Base-by-base conservation (phyloP, 2,797 vertebrate genomes). In the Coccyzus lansbergi region DNA sequence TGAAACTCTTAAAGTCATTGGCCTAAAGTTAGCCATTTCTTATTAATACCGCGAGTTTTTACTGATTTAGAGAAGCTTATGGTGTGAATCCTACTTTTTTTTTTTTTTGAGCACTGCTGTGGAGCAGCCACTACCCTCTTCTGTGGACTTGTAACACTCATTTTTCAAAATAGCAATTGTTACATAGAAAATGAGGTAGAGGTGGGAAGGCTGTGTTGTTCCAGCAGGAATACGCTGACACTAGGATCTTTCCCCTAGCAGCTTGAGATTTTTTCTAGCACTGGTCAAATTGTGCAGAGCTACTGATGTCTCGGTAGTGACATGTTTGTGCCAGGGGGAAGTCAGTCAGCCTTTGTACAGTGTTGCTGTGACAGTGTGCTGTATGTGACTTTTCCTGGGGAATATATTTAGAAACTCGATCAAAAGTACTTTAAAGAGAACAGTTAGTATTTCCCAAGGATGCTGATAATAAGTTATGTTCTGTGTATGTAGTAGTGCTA, bases 281-380 rank as follows among this genome's bases (percentile, higher is more conserved):
- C 44, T 95, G 92, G 77, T 77, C 51, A 78, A 76, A 85, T 90
- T 64, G 16, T 49, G 60, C 26, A 20, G 29, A 79, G 78, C 52
- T 67, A 9, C 44, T 95, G 81, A 79, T 80, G 63, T 90, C 88
- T 86, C 71, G 12, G 15, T 59, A 48, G 83, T 87, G 94, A 86
- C 89, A 83, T 83, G 67, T 94, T 80, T 95, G 92, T 95, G 95
- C 95, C 84, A 88, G 84, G 75, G 83, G 92, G 70, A 88, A 83
- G 86, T 44, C 69, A 63, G 69, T 55, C 81, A 63, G 31, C 81
- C 58, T 80, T 62, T 7, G 44, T 74, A 36, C 49, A 62, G 55
- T 26, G 52, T 34, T 53, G 34, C 86, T 75, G 40, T 95, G 92
- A 67, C 80, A 91, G 71, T 83, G 91, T 7, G 20, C 58, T 79